phyloP scores from a whole-genome alignment of 2,888 invertebrate genomes.

The Trissonchulus latispiculum region DNA sequence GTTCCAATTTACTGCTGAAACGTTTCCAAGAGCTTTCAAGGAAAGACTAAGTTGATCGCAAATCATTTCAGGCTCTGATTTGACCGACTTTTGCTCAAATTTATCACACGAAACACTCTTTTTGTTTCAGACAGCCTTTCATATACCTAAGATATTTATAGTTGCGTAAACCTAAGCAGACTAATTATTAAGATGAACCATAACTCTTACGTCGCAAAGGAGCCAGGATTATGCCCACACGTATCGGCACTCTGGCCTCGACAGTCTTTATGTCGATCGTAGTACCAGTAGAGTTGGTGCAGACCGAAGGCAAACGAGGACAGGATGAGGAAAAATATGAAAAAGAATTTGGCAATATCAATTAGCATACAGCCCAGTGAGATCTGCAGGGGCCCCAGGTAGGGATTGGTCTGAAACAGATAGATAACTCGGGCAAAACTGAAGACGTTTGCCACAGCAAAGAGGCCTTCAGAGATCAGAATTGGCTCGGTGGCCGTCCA shows the following conservation, averaged over 20 bases:
- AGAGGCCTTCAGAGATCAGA: conserved; percentile 51
- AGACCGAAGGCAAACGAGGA: conserved; percentile 51
- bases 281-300: conserved; percentile 51
- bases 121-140: too few species aligned
- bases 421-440: conserved; percentile 53
- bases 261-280: conserved; percentile 37
- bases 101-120: too few species aligned
- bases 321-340: conserved; percentile 50
- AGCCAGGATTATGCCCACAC: conserved; percentile 26
- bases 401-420: conserved; percentile 52
- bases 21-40: too few species aligned
- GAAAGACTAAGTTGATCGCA: too few species aligned
- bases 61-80: too few species aligned
- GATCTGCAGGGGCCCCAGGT: conserved; percentile 51
- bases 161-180: too few species aligned
- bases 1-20: too few species aligned
- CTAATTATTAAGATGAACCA: too few species aligned
- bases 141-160: too few species aligned
- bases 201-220: conserved; percentile 46
- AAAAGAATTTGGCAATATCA: conserved; percentile 52
- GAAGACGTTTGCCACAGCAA: conserved; percentile 53
- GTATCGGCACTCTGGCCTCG: conserved; percentile 17
- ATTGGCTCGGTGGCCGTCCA: conserved; percentile 53
- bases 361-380: conserved; percentile 53
- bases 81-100: too few species aligned